phyloP scores from a whole-genome alignment of 2,113 vertebrate genomes.

The Poeciliopsis retropinna region DNA sequence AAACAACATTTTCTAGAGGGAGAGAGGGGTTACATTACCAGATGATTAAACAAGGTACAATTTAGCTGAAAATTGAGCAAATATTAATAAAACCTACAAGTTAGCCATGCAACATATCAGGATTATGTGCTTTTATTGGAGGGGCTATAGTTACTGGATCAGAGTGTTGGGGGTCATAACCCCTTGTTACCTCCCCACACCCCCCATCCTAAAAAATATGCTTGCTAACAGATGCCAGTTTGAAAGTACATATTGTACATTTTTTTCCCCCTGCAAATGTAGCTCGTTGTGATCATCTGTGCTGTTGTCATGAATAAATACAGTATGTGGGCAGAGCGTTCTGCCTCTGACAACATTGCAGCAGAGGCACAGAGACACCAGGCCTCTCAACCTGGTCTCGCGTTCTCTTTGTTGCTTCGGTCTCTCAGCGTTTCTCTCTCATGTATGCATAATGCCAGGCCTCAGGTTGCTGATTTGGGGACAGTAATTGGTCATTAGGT shows the following conservation, averaged over 20 bases:
- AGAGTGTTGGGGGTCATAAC: too few relatives aligned
- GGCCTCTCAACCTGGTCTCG: conserved; percentile 7
- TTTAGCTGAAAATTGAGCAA: too few relatives aligned
- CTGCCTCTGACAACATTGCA: conserved; percentile 54
- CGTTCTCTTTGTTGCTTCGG: conserved; percentile 1
- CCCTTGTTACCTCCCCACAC: too few relatives aligned
- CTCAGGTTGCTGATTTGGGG: conserved; percentile 79
- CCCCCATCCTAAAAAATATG: too few relatives aligned
- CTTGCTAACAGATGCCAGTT: neutral
- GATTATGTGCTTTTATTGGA: too few relatives aligned
- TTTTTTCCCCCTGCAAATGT: conserved; percentile 10
- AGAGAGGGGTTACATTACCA: too few relatives aligned
- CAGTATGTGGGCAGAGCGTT: conserved; percentile 47
- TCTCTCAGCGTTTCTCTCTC: neutral
- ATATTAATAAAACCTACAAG: too few relatives aligned
- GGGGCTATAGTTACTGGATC: too few relatives aligned
- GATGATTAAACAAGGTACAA: too few relatives aligned
- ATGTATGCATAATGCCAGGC: conserved; percentile 33
- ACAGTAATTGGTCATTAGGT: conserved; percentile 81
- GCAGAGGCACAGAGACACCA: neutral
- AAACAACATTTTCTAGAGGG: too few relatives aligned
- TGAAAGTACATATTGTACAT: neutral
- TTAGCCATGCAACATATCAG: too few relatives aligned
- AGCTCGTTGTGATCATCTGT: conserved; percentile 32
- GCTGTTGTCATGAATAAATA: conserved; percentile 45